phyloP scores from a whole-genome alignment of 2,888 invertebrate species.

The Trypoxylon attenuatum region DNA sequence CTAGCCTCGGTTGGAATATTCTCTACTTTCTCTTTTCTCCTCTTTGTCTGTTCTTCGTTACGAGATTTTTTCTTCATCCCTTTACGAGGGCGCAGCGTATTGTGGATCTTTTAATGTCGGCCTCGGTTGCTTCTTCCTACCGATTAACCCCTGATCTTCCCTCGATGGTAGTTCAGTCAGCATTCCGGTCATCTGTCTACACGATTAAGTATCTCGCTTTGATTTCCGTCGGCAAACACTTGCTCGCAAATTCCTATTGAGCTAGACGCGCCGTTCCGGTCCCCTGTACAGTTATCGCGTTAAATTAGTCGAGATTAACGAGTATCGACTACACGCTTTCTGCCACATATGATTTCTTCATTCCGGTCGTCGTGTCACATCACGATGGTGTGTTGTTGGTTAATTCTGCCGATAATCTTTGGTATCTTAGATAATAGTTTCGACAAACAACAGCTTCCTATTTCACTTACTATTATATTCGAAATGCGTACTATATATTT shows the following conservation, averaged over 20 bases:
- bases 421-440: too few relatives aligned
- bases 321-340: slow-evolving; percentile 44
- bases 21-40: not conserved
- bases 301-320: slow-evolving; percentile 57
- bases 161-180: not conserved
- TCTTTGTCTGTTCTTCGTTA: not conserved
- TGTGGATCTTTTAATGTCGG: too few relatives aligned
- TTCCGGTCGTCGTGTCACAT: slow-evolving; percentile 14
- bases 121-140: not conserved
- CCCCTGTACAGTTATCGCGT: slow-evolving; percentile 58
- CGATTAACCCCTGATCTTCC: not conserved
- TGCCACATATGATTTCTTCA: slow-evolving; percentile 18
- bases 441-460: too few relatives aligned
- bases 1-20: too few relatives aligned
- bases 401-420: too few relatives aligned
- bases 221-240: slow-evolving; percentile 69
- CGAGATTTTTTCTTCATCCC: not conserved
- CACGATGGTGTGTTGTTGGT: too few relatives aligned
- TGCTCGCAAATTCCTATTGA: slow-evolving; percentile 65
- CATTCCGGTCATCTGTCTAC: slow-evolving; percentile 61
- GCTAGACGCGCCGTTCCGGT: slow-evolving; percentile 54
- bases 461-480: too few relatives aligned
- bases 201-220: slow-evolving; percentile 68
- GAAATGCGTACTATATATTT: too few relatives aligned
- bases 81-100: too few relatives aligned